Conservation (phyloP, 2,888 invertebrate genomes). For the Pammene fasciana region DNA sequence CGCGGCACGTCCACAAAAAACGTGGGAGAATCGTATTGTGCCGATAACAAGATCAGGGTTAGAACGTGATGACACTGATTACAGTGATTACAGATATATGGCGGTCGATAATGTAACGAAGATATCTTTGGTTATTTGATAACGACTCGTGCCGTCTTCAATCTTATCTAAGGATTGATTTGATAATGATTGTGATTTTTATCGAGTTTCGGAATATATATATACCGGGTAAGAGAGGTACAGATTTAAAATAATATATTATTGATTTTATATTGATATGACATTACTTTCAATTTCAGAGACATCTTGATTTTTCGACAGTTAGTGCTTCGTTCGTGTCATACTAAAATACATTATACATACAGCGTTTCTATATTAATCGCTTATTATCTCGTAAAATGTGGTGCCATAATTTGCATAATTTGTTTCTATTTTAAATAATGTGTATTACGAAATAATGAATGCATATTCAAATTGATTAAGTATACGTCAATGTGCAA, state of each 20-base stretch:
- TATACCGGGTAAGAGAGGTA: too few relatives aligned
- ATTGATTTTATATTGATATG: too few relatives aligned
- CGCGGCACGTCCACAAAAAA: conserved; percentile 51
- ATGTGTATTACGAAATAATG: background rate
- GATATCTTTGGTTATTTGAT: conserved; percentile 1
- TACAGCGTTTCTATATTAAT: too few relatives aligned
- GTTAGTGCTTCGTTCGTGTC: too few relatives aligned
- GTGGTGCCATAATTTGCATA: background rate
- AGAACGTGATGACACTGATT: conserved; percentile 38
- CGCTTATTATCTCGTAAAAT: background rate
- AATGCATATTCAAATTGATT: background rate
- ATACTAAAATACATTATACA: too few relatives aligned
- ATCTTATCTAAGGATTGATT: background rate
- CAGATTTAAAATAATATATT: too few relatives aligned
- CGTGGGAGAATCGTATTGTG: conserved; percentile 52
- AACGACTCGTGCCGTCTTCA: background rate
- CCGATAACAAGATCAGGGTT: conserved; percentile 49
- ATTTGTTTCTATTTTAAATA: background rate
- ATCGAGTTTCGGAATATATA: background rate
- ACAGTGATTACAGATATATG: conserved; percentile 24
- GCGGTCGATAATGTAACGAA: conserved; percentile 12
- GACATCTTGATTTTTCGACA: too few relatives aligned
- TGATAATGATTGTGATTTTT: background rate
- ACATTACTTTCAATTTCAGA: too few relatives aligned
- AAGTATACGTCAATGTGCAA: background rate